These are phyloP conservation scores for Corbicula japonica DNA, from an alignment of 2,888 invertebrate species.

Conservation along the genomic window DNA sequence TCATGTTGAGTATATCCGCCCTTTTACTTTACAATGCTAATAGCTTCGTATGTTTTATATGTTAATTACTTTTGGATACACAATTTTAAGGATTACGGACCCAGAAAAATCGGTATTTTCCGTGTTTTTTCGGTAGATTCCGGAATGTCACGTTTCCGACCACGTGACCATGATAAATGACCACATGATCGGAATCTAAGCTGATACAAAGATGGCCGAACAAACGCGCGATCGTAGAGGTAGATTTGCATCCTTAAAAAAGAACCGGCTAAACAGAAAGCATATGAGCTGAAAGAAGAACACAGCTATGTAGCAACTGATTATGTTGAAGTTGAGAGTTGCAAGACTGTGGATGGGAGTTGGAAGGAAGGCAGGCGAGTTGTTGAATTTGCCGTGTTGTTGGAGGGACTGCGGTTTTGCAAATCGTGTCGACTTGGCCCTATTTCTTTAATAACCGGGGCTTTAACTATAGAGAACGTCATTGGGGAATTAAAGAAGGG, in stretches of 20 bases:
- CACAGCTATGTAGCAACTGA: conserved; percentile 1
- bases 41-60: no score
- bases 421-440: conserved; percentile 11
- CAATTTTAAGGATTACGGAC: conserved; percentile 2
- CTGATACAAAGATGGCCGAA: conserved; percentile 12
- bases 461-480: conserved; percentile 5
- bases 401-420: conserved; percentile 1
- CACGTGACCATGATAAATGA: conserved; percentile 23
- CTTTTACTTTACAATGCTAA: no score
- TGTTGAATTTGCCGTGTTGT: conserved; percentile 11
- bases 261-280: conserved; percentile 10
- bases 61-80: no score
- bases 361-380: conserved; percentile 11
- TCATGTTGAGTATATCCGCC: no score
- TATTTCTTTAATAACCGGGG: no score
- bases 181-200: conserved; percentile 17
- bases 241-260: conserved; percentile 10
- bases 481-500: conserved; percentile 19
- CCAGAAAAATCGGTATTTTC: conserved; percentile 5
- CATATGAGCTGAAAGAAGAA: conserved; percentile 14
- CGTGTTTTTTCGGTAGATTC: neutral
- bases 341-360: neutral
- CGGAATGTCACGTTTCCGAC: conserved; percentile 6
- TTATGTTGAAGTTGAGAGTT: conserved; percentile 21
- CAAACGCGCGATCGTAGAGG: conserved; percentile 7